Evolutionary conservation across 1,140 invertebrate genomes (phyloP), one percentile per base, ranked within the genome.

Genomic region (Alviniconcha marisindica): DNA sequence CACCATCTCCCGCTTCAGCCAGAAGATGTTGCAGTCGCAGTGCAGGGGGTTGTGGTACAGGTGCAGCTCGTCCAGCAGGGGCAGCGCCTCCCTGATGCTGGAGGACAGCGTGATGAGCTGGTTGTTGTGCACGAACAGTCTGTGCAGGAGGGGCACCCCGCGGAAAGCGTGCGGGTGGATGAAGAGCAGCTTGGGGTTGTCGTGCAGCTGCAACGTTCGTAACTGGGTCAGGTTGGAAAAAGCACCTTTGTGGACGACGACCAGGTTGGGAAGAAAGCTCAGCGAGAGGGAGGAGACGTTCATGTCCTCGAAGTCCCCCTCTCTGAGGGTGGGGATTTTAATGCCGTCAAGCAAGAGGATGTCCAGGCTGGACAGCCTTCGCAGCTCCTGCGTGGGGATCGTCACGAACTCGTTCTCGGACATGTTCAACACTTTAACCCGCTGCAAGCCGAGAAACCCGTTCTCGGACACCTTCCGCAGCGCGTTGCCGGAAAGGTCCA

Each of bases 21-120:
- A 94, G 51, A 90, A 88, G 28, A 91, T 87, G 87, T 94, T 94
- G 84, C 94, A 94, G 84, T 94, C 93, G 87, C 94, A 94, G n/a
- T 86, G 87, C 2, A 94, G 86, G 21, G 93, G 93, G 82, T 94
- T 94, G 24, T 92, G 90, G 63, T 93, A 91, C 0, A 94, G 83
- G 69, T 91, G 91, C 21, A 94, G 89, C 63, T 91, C 87, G 28
- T 87, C 76, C 10, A 92, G 87, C 54, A 85, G 81, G 38, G 91
- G 92, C 15, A 92, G 82, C 12, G 81, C 83, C 0, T 88, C 78
- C 12, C 90, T 82, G 18, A 94, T 77, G 42, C 88, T 79, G 33
- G 87, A 54, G 44, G 91, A 88, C 48, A 94, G 77, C n/a, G 91
- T 91, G 40, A 84, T 84, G 3, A 94, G 86, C 51, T 90, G 88